A percentile compares a stretch with the other conserved stretches of the same genome.
These are phyloP conservation scores for Gorsachius magnificus DNA, from an alignment of 2,797 vertebrate genomes.

Conservation along the genomic window DNA sequence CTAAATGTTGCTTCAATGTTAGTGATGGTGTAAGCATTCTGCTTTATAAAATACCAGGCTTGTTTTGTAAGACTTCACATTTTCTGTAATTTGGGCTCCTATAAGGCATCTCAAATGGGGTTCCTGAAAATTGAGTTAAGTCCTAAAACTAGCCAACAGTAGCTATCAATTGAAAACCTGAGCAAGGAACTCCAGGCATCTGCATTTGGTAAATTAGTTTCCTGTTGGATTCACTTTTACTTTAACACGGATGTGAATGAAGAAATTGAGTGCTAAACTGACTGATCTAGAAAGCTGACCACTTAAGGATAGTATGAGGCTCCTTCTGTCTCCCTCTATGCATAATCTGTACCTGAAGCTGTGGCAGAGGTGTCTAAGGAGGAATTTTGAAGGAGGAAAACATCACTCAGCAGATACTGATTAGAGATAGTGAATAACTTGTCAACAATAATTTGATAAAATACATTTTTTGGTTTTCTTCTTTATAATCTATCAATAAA, in stretches of 20 bases:
- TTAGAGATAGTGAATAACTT: background rate
- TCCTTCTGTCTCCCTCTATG: background rate
- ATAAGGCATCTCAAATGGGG: background rate
- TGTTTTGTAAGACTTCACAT: background rate
- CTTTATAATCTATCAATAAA: background rate
- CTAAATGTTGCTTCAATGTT: background rate
- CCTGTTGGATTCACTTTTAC: background rate
- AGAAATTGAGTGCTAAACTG: background rate
- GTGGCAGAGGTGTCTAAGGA: background rate
- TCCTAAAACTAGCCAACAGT: background rate
- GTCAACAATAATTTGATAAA: background rate
- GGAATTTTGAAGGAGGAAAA: background rate
- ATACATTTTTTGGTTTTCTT: background rate
- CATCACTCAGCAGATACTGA: background rate
- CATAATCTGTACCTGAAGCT: background rate
- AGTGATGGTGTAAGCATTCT: background rate
- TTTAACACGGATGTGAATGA: background rate
- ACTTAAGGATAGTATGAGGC: background rate
- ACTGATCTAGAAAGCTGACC: background rate
- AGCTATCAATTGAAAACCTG: background rate
- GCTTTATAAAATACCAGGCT: background rate
- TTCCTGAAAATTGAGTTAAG: background rate
- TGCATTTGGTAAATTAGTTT: background rate
- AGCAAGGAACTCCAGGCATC: background rate
- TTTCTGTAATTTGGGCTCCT: background rate